These are phyloP conservation scores for Perdita meconis DNA, from an alignment of 2,888 invertebrate genomes.

Conservation along the genomic window DNA sequence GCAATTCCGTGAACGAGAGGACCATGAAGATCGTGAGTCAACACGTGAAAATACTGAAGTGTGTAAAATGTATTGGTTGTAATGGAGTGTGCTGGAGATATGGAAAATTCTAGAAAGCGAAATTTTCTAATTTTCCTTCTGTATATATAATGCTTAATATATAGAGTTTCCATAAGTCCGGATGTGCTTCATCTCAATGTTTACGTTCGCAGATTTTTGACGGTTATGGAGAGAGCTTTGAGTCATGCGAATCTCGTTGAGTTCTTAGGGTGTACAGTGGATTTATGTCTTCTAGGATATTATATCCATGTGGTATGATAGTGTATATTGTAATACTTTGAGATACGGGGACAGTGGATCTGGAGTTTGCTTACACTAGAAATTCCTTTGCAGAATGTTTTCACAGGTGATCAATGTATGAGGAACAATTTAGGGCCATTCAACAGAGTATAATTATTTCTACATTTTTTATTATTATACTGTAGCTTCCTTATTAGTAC, in stretches of 20 bases:
- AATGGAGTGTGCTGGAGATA: too few species aligned
- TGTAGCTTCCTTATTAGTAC: too few species aligned
- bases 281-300: constrained; percentile 79
- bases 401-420: too few species aligned
- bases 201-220: neutral
- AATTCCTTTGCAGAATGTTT: too few species aligned
- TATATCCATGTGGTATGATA: constrained; percentile 75
- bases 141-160: too few species aligned
- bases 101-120: too few species aligned
- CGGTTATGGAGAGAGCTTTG: neutral
- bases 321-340: constrained; percentile 19
- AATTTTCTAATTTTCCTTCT: too few species aligned
- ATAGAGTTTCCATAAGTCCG: too few species aligned
- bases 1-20: constrained; percentile 14
- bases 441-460: too few species aligned
- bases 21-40: constrained; percentile 45
- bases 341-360: constrained; percentile 73
- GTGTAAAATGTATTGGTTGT: neutral
- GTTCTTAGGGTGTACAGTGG: constrained; percentile 74
- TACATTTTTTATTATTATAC: too few species aligned
- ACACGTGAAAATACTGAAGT: constrained; percentile 52
- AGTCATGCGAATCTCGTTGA: neutral
- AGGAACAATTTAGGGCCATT: too few species aligned
- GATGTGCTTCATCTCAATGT: neutral
- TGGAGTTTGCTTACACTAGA: constrained; percentile 28